These are phyloP conservation scores for Thunnus albacares DNA, from an alignment of 2,797 vertebrate species.

Conservation along the genomic window DNA sequence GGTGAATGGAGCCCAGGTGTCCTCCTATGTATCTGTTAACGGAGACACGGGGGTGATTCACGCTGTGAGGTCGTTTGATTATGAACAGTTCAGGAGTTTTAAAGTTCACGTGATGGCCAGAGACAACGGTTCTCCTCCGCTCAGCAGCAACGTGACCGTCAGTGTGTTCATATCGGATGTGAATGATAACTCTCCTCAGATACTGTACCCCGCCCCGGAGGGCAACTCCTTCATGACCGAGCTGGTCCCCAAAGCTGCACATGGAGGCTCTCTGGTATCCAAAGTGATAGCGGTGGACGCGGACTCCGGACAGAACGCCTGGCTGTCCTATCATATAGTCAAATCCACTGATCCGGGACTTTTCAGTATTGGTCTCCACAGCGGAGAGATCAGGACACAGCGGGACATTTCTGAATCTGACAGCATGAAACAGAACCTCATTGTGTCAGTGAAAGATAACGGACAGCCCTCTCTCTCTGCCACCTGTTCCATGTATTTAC, in stretches of 20 bases:
- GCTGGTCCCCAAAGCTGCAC: constrained; percentile 54
- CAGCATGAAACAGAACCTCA: constrained; percentile 78
- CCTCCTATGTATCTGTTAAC: constrained; percentile 72
- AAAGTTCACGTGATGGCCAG: constrained; percentile 72
- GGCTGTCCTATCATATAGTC: constrained; percentile 71
- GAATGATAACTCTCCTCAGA: constrained; percentile 83
- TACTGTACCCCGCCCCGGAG: constrained; percentile 73
- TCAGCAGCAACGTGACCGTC: constrained; percentile 69
- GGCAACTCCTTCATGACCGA: constrained; percentile 39
- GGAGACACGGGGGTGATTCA: constrained; percentile 54
- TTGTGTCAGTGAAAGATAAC: constrained; percentile 82
- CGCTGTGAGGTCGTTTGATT: constrained; percentile 68
- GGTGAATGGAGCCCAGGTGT: constrained; percentile 68
- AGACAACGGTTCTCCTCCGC: constrained; percentile 77
- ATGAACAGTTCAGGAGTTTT: constrained; percentile 74
- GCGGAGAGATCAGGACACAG: constrained; percentile 88
- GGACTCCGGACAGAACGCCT: constrained; percentile 81
- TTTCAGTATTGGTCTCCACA: constrained; percentile 87
- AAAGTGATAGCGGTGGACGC: constrained; percentile 69
- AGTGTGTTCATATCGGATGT: constrained; percentile 78
- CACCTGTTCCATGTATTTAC: constrained; percentile 85
- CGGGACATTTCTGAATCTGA: constrained; percentile 80
- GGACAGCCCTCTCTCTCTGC: constrained; percentile 82
- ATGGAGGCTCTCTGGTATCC: constrained; percentile 58
- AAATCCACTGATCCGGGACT: constrained; percentile 81